Percentiles rank a stretch among this genome's conserved stretches.
Evolutionary conservation across 1,140 invertebrate species (phyloP).

Genomic region (Euschistus heros): DNA sequence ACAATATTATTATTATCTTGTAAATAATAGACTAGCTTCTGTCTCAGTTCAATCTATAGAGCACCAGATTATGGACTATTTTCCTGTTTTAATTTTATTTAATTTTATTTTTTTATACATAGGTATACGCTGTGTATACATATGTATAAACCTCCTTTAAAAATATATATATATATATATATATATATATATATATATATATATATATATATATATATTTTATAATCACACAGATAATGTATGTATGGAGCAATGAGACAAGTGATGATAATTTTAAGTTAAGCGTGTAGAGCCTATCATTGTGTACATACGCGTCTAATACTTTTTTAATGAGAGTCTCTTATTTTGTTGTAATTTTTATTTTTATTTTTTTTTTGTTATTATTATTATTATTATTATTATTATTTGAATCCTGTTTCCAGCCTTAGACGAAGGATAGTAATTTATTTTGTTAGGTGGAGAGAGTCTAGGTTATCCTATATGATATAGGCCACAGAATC

Average conservation of each 20-base stretch:
- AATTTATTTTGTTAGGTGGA: slow-evolving; percentile 25
- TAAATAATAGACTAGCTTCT: slow-evolving; percentile 13
- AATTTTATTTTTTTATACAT: slow-evolving; percentile 3
- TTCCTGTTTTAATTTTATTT: background rate
- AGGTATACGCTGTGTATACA: background rate
- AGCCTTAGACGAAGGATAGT: slow-evolving; percentile 23
- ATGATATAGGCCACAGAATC: slow-evolving; percentile 24
- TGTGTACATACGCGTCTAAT: slow-evolving; percentile 25
- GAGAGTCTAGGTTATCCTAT: slow-evolving; percentile 23
- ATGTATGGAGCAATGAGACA: slow-evolving; percentile 17
- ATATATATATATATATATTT: slow-evolving; percentile 17
- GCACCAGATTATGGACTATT: slow-evolving; percentile 24
- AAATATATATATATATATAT: slow-evolving; percentile 11
- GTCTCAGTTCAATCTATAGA: slow-evolving; percentile 21
- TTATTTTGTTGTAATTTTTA: background rate
- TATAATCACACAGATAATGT: slow-evolving; percentile 16
- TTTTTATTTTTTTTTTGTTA: slow-evolving; percentile 3
- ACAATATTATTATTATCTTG: slow-evolving; percentile 22
- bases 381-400: background rate
- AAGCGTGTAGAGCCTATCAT: slow-evolving; percentile 21
- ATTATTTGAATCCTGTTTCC: slow-evolving; percentile 12
- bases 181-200: slow-evolving; percentile 13
- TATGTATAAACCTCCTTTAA: slow-evolving; percentile 6
- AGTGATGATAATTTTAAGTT: slow-evolving; percentile 21
- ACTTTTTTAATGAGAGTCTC: slow-evolving; percentile 12